These are phyloP conservation scores for Mycalesis mineus DNA, from an alignment of 2,888 invertebrate species.

Conservation along the genomic window DNA sequence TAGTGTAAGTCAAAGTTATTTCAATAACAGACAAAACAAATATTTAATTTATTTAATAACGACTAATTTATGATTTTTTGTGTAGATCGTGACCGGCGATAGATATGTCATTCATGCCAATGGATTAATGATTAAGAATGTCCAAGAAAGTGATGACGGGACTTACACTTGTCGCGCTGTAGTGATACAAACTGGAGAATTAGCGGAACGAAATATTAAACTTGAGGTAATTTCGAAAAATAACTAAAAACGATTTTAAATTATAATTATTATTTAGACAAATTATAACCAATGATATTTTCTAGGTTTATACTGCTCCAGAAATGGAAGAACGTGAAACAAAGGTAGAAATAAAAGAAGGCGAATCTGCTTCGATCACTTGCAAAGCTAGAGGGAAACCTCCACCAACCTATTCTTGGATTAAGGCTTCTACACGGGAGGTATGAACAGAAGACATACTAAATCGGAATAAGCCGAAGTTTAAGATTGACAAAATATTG, in stretches of 20 bases:
- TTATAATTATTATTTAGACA: neutral
- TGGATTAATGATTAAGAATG: constrained; percentile 86
- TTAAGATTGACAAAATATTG: too few relatives aligned
- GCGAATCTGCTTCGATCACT: constrained; percentile 84
- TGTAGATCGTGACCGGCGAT: constrained; percentile 81
- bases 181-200: constrained; percentile 88
- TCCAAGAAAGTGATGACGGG: constrained; percentile 90
- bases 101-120: constrained; percentile 86
- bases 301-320: constrained; percentile 85
- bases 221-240: constrained; percentile 80
- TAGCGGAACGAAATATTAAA: constrained; percentile 86
- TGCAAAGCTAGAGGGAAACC: constrained; percentile 92
- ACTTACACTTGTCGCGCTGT: constrained; percentile 92
- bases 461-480: too few relatives aligned
- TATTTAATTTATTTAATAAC: neutral
- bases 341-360: constrained; percentile 86
- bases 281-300: constrained; percentile 6
- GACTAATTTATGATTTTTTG: constrained; percentile 11
- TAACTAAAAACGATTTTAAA: neutral
- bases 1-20: constrained; percentile 60
- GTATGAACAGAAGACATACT: constrained; percentile 38
- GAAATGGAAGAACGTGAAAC: constrained; percentile 81
- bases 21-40: neutral
- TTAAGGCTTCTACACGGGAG: constrained; percentile 83
- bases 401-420: constrained; percentile 89